Evolutionary conservation across 1,140 invertebrate genomes (phyloP).

Genomic region (Drosophila rhopaloa): DNA sequence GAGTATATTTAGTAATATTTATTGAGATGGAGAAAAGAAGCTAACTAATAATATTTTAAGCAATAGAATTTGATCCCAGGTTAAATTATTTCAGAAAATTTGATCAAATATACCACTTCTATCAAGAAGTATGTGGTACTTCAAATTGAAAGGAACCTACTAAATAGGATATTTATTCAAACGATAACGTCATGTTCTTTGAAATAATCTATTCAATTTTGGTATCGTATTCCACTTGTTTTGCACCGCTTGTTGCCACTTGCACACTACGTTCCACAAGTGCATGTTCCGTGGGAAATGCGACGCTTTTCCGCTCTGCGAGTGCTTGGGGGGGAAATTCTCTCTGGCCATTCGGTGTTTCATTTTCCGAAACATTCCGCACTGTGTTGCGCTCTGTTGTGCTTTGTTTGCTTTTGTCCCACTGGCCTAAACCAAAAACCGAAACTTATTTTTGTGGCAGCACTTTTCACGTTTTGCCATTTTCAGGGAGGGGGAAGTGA

Average conservation of each 20-base stretch:
- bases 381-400: conserved; percentile 48
- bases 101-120: too few relatives aligned
- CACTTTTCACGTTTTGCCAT: conserved; percentile 78
- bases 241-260: conserved; percentile 11
- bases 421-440: conserved; percentile 60
- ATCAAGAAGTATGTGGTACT: too few relatives aligned
- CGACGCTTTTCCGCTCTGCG: background rate
- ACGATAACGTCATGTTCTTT: background rate
- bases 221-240: background rate
- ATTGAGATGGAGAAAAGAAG: too few relatives aligned
- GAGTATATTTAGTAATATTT: too few relatives aligned
- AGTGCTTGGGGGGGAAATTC: conserved; percentile 5
- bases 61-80: too few relatives aligned
- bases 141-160: background rate
- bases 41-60: too few relatives aligned
- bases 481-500: conserved; percentile 23
- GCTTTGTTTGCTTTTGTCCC: conserved; percentile 64
- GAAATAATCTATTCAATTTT: background rate
- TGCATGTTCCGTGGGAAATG: conserved; percentile 29
- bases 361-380: conserved; percentile 16
- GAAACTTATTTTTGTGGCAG: conserved; percentile 74
- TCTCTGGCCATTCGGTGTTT: conserved; percentile 27
- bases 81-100: too few relatives aligned
- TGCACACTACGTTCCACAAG: conserved; percentile 30
- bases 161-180: background rate